Base-by-base conservation (phyloP, 2,113 vertebrate genomes). In the Anhinga rufa region DNA sequence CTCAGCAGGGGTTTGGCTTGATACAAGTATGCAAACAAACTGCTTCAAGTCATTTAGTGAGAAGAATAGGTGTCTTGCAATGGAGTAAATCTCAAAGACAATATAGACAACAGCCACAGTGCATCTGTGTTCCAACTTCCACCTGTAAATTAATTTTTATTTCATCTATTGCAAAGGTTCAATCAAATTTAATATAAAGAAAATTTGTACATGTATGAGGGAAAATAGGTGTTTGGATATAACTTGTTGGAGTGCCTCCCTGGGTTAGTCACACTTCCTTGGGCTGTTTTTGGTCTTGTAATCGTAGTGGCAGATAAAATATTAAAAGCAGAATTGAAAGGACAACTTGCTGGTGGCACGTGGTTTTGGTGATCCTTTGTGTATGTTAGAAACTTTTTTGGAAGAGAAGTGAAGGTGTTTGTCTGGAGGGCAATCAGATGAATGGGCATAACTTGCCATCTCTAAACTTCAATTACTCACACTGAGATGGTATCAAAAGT, bases 1-100 rank as follows among this genome's bases (percentile, higher is more conserved):
- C 57, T 62, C 1, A 1, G 4, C 18, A 18, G 21, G 25, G 14
- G 1, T 49, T 60, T 68, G 42, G 15, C 40, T 81, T 2, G 0
- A 29, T 52, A 9, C 34, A 71, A 12, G 4, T 46, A 4, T 40
- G 28, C 48, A 68, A 65, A 42, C 8, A 38, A 42, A 4, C 68
- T 86, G 48, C 28, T 64, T 20, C 24, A 21, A 2, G 55, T 69
- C 36, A 7, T 51, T 55, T 17, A 22, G 29, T 7, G 8, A 76
- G 46, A n/a, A 62, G 49, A 69, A 14, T 20, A 42, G 54, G 2
- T 31, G 12, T 46, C 14, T 36, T 83, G 40, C 54, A 80, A 5
- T 24, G 12, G 40, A 74, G 34, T 10, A n/a, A 19, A 21, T 31
- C 42, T 66, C 46, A 34, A 49, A 69, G 57, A 16, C 7, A 5